Evolutionary conservation across 2,797 vertebrate genomes (phyloP).

Genomic region (Esox masquinongy): DNA sequence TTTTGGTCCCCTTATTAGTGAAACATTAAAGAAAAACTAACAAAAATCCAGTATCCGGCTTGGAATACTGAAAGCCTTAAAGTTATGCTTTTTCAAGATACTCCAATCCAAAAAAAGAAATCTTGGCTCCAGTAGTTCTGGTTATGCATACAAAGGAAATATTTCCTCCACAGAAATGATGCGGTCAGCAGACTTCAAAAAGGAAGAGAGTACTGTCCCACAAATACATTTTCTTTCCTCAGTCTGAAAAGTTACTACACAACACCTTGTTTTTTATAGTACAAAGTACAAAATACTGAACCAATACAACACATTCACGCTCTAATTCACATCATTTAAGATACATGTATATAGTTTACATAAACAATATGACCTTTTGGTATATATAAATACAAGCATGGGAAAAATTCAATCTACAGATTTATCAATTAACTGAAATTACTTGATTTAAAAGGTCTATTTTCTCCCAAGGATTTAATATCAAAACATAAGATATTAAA

Average conservation of each 20-base stretch:
- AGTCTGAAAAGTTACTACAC: constrained; percentile 11
- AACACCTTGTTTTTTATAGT: background rate
- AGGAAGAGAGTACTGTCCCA: constrained; percentile 20
- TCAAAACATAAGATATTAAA: background rate
- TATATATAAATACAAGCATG: constrained; percentile 9
- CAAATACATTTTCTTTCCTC: constrained; percentile 24
- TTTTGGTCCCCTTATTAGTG: constrained; percentile 47
- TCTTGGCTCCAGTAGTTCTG: constrained; percentile 47
- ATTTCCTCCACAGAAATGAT: constrained; percentile 21
- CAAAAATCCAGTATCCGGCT: constrained; percentile 62
- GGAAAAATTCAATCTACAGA: background rate
- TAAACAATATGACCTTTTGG: constrained; percentile 7
- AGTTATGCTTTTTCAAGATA: constrained; percentile 23
- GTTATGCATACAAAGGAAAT: constrained; percentile 57
- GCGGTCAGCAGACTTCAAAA: background rate
- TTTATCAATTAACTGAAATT: background rate
- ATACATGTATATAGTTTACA: constrained; percentile 25
- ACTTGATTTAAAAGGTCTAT: background rate
- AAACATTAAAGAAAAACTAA: constrained; percentile 27
- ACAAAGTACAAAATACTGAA: constrained; percentile 52
- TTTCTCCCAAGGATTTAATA: background rate
- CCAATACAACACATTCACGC: constrained; percentile 41
- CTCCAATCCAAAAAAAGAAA: constrained; percentile 59
- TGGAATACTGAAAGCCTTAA: constrained; percentile 69
- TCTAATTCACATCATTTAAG: constrained; percentile 46